Conservation (phyloP, 2,888 invertebrate genomes). For the Suillia variegata region DNA sequence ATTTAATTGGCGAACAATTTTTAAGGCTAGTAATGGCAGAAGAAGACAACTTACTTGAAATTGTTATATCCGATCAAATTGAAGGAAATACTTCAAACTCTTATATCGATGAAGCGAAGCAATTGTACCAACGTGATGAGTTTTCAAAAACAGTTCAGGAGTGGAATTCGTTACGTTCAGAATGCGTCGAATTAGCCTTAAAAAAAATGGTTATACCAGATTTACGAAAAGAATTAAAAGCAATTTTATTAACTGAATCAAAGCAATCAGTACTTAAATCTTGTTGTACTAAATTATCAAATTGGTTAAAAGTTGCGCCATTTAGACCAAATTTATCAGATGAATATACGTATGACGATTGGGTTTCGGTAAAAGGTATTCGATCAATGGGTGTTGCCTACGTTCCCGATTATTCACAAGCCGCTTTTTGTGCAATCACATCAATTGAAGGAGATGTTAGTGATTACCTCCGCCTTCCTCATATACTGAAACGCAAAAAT, state of each 20-base stretch:
- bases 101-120: slow-evolving; percentile 89
- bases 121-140: slow-evolving; percentile 75
- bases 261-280: slow-evolving; percentile 83
- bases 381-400: slow-evolving; percentile 88
- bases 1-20: slow-evolving; percentile 88
- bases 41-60: slow-evolving; percentile 78
- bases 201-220: slow-evolving; percentile 88
- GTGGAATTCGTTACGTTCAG: slow-evolving; percentile 90
- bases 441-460: slow-evolving; percentile 90
- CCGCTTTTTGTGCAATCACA: slow-evolving; percentile 86
- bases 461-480: slow-evolving; percentile 86
- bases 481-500: slow-evolving; percentile 82
- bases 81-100: slow-evolving; percentile 78
- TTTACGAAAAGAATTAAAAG: slow-evolving; percentile 82
- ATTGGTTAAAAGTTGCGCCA: slow-evolving; percentile 84
- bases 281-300: slow-evolving; percentile 84
- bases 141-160: slow-evolving; percentile 92
- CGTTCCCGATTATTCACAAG: slow-evolving; percentile 81
- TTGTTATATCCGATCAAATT: slow-evolving; percentile 75
- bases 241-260: slow-evolving; percentile 81
- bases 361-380: slow-evolving; percentile 78
- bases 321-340: slow-evolving; percentile 71
- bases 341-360: slow-evolving; percentile 90
- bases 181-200: slow-evolving; percentile 87
- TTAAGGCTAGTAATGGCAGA: slow-evolving; percentile 81